A percentile compares a stretch with the other conserved stretches of the same genome.
These are phyloP conservation scores for Thunnus albacares DNA, from an alignment of 2,797 vertebrate species.

Conservation along the genomic window DNA sequence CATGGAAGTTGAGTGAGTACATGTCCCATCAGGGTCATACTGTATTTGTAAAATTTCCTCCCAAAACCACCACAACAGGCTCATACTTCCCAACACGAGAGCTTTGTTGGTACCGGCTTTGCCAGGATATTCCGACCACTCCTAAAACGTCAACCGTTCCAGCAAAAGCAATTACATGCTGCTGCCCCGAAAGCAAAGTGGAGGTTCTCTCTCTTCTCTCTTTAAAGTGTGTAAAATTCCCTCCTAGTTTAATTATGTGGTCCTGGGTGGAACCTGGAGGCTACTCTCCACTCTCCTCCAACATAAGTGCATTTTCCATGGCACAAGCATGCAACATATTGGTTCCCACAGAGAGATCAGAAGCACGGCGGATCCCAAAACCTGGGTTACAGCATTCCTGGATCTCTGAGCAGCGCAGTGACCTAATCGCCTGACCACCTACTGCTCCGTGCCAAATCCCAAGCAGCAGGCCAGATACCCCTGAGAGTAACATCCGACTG, in stretches of 20 bases:
- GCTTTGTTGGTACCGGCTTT: conserved; percentile 77
- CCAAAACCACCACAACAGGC: conserved; percentile 70
- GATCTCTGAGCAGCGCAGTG: conserved; percentile 70
- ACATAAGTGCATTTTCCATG: conserved; percentile 76
- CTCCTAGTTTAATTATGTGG: conserved; percentile 82
- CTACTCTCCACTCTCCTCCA: conserved; percentile 54
- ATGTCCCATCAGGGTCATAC: conserved; percentile 59
- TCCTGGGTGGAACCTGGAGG: conserved; percentile 81
- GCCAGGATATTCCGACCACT: conserved; percentile 82
- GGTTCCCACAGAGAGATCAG: conserved; percentile 77
- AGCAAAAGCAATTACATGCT: conserved; percentile 81
- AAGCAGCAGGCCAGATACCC: conserved; percentile 72
- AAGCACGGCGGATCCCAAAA: conserved; percentile 70
- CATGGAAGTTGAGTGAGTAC: conserved; percentile 31
- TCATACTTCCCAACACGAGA: conserved; percentile 71
- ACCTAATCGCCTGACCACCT: conserved; percentile 83
- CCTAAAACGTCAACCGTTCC: conserved; percentile 78
- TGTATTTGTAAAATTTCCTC: conserved; percentile 67
- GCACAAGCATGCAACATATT: conserved; percentile 60
- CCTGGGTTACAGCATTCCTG: conserved; percentile 76
- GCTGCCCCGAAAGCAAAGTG: conserved; percentile 76
- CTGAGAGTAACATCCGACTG: conserved; percentile 76
- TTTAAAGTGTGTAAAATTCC: conserved; percentile 81
- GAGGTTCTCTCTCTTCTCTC: conserved; percentile 78
- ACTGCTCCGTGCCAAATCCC: conserved; percentile 76